Evolutionary conservation across 2,113 vertebrate genomes (phyloP), one percentile per base, ranked within the genome.

Genomic region (Hippolais icterina): DNA sequence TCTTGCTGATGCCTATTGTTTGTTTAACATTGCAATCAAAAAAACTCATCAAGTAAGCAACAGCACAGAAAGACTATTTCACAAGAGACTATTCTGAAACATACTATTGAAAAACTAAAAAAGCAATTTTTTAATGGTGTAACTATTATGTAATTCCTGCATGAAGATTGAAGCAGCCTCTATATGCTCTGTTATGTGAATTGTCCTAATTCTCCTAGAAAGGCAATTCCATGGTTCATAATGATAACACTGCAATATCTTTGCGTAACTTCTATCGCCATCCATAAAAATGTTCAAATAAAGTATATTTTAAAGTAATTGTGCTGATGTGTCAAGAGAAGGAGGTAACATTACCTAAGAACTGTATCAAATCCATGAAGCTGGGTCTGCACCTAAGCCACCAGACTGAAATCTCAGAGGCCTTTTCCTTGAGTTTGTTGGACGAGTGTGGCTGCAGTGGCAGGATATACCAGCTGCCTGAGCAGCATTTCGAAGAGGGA

Each of bases 1-100:
- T 88, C 78, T 96, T 25, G 9, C 70, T 94, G 83, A 95, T 91
- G 70, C 19, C 66, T 89, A 41, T 72, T 90, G 86, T 68, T 29
- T 92, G 69, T 91, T 93, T 87, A 83, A 77, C 46, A 70, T 8
- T 89, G 35, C 56, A 89, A 78, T 70, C 42, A 8, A 88, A 94
- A 94, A 50, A 87, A 28, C 15, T 11, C 19, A 85, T 66, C 50
- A 76, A 87, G 60, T 64, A 90, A 91, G 41, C 22, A 90, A 75
- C 11, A 87, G 42, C 47, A 71, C 35, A 83, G 46, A 90, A 83
- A 63, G n/a, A 74, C 28, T 27, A 33, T 79, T 89, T 77, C 77
- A 89, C 21, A 60, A 59, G 25, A 80, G 90, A 76, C 33, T 86
- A 31, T 59, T 92, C 49, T 65, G 50, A 91, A 93, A 85, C 20